phyloP scores from a whole-genome alignment of 2,113 vertebrate genomes.

The Mormoops blainvillei region DNA sequence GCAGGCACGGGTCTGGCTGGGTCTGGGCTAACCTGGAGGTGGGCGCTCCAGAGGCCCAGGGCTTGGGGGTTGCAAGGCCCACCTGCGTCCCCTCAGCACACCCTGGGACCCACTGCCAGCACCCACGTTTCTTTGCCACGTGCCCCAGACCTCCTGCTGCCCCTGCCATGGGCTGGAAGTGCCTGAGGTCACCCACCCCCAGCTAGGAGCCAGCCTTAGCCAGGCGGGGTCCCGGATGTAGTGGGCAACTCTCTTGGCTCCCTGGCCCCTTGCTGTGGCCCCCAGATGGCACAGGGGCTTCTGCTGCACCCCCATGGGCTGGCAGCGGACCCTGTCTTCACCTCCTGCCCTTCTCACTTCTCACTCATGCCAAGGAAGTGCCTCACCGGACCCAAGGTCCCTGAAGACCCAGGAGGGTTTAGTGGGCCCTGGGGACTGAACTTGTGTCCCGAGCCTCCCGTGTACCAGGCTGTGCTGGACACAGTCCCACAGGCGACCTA shows the following conservation, averaged over 20 bases:
- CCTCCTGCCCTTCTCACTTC: neutral
- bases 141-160: neutral
- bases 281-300: rapidly evolving
- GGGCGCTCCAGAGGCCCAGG: neutral
- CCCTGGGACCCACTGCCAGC: rapidly evolving
- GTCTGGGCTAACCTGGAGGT: rapidly evolving
- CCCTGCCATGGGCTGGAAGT: too few species aligned
- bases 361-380: neutral
- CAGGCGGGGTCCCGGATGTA: rapidly evolving
- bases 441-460: rapidly evolving
- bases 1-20: rapidly evolving
- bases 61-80: neutral
- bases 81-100: rapidly evolving
- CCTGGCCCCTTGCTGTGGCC: rapidly evolving
- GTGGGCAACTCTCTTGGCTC: rapidly evolving
- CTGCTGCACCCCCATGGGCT: rapidly evolving
- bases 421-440: too few species aligned
- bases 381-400: neutral
- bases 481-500: neutral
- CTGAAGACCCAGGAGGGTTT: neutral
- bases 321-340: too few species aligned
- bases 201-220: too few species aligned
- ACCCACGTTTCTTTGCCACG: too few species aligned
- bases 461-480: too few species aligned
- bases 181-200: rapidly evolving